Base-by-base conservation (phyloP, 2,797 vertebrate genomes). In the Dicrostonyx torquatus region DNA sequence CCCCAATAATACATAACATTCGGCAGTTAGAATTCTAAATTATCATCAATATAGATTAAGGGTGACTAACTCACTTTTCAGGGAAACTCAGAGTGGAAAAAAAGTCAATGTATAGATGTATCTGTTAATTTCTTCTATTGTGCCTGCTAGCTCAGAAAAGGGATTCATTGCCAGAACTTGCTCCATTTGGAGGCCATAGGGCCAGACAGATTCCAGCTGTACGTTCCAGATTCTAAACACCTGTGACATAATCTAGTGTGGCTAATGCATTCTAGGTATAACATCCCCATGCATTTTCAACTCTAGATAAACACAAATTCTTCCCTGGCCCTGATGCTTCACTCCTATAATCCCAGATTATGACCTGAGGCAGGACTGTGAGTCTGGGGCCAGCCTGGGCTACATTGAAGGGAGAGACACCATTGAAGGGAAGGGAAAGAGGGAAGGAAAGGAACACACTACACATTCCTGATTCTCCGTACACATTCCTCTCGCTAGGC, bases 11-110 rank as follows among this genome's bases (percentile, higher is more conserved):
- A n/a, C n/a, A 68, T 68, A n/a, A 50, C 76, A 43, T 64, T 94
- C 14, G 76, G 62, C 68, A 87, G 77, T 87, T 84, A 60, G n/a
- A 93, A 89, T 89, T 87, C 5, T 11, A 91, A 64, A 31, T 80
- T 82, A 20, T 70, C 10, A 53, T 17, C 83, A 86, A 17, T 50
- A 53, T 53, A 50, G 34, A 50, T 86, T 85, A 85, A 68, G 12
- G 43, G 20, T 10, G 43, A 95, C 17, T 80, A 17, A 66, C 43
- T 90, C 62, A 64, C 22, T 37, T 91, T 22, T 73, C 76, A 6
- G 66, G 15, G 43, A 50, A 79, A 84, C 31, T 82, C 45, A 9
- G 60, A 0, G 14, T 4, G 34, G 68, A 90, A 87, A 72, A 45
- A 64, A 45, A 22, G n/a, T 31, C 34, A 77, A 1, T 78, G 5